Conservation (phyloP, 2,113 vertebrate genomes). For the Chitala chitala region DNA sequence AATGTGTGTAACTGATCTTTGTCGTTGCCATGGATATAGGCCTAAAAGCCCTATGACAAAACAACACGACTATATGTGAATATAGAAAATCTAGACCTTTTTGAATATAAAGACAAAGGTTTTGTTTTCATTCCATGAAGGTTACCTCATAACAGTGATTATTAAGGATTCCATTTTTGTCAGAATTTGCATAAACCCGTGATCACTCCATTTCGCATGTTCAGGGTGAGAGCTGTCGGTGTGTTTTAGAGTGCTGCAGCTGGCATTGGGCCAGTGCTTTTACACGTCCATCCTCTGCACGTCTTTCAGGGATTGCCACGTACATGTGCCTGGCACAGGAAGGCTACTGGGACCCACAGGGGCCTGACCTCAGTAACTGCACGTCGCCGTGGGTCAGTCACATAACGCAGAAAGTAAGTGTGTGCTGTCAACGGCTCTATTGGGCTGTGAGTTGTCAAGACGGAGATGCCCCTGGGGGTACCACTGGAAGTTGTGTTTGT, state of each 20-base stretch:
- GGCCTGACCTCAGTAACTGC: constrained; percentile 97
- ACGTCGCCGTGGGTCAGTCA: constrained; percentile 97
- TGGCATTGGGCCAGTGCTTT: constrained; percentile 21
- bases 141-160: no score
- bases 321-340: constrained; percentile 78
- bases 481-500: neutral
- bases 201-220: neutral
- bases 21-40: constrained; percentile 3
- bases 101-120: no score
- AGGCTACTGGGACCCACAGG: constrained; percentile 85
- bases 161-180: neutral
- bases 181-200: neutral
- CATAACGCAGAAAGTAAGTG: constrained; percentile 91
- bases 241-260: no score
- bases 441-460: neutral
- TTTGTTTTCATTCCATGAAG: no score
- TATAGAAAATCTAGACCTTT: no score
- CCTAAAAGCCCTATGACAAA: no score
- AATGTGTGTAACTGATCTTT: constrained; percentile 1
- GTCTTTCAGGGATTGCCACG: constrained; percentile 81
- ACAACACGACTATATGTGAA: no score
- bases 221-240: neutral
- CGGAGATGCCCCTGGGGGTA: neutral
- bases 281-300: constrained; percentile 6
- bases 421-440: neutral